Evolutionary conservation across 2,888 invertebrate genomes (phyloP).

Genomic region (Andrena bicolor): DNA sequence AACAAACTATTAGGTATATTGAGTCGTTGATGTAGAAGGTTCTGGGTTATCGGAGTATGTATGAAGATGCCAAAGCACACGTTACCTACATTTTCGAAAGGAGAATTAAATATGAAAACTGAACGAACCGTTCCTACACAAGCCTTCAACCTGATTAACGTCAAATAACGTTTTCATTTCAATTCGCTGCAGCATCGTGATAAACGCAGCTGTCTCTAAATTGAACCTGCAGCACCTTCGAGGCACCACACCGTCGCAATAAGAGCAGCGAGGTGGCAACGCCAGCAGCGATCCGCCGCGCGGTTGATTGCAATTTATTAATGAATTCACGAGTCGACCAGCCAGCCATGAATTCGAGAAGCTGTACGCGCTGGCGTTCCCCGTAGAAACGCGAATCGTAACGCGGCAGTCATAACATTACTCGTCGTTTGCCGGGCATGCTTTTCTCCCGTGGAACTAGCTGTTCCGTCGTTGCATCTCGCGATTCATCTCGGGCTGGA

Average conservation of each 20-base stretch:
- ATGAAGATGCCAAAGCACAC: too few species aligned
- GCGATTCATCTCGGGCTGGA: slow-evolving; percentile 47
- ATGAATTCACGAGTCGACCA: slow-evolving; percentile 29
- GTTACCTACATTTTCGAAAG: too few species aligned
- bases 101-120: too few species aligned
- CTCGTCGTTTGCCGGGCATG: slow-evolving; percentile 31
- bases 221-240: neutral
- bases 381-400: slow-evolving; percentile 23
- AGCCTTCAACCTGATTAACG: neutral
- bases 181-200: neutral
- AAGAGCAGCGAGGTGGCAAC: neutral
- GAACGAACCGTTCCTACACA: too few species aligned
- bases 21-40: too few species aligned
- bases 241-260: neutral
- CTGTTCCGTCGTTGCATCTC: slow-evolving; percentile 20
- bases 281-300: neutral
- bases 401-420: slow-evolving; percentile 50
- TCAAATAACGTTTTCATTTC: slow-evolving; percentile 8
- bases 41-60: too few species aligned
- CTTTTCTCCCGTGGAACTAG: slow-evolving; percentile 14
- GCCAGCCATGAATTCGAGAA: slow-evolving; percentile 37
- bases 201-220: neutral
- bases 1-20: too few species aligned
- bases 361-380: neutral
- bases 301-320: slow-evolving; percentile 51